phyloP scores from a whole-genome alignment of 1,140 invertebrate species.

The Radopholus similis region DNA sequence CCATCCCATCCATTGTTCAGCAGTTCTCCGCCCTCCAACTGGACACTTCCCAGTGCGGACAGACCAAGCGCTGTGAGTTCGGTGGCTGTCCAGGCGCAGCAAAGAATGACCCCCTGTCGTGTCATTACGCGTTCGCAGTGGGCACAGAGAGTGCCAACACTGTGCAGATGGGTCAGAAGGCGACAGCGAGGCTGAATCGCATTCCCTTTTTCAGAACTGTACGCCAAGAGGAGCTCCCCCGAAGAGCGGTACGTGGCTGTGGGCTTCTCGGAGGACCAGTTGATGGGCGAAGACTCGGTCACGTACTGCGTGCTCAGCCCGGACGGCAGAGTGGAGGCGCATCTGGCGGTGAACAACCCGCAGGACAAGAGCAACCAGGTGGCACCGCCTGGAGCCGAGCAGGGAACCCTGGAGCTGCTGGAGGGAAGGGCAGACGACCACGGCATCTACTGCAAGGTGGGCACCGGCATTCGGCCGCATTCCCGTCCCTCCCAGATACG shows the following conservation, averaged over 20 bases:
- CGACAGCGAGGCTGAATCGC: background rate
- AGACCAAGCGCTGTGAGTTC: conserved; percentile 16
- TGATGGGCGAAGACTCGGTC: conserved; percentile 23
- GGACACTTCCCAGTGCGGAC: conserved; percentile 12
- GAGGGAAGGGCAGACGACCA: conserved; percentile 10
- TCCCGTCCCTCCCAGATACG: background rate
- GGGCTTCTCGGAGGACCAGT: conserved; percentile 17
- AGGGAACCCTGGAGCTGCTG: conserved; percentile 6
- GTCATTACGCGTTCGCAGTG: conserved; percentile 11
- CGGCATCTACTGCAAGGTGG: conserved; percentile 23
- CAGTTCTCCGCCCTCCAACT: background rate
- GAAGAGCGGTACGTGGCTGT: conserved; percentile 23
- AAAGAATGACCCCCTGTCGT: background rate
- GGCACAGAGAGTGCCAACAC: background rate
- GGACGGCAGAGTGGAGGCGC: conserved; percentile 9
- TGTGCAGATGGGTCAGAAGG: background rate
- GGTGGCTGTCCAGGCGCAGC: background rate
- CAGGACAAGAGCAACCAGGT: conserved; percentile 10
- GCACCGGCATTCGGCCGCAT: no score
- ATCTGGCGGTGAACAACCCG: conserved; percentile 18
- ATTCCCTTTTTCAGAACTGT: conserved; percentile 5
- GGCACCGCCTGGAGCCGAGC: background rate
- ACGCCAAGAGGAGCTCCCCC: conserved; percentile 4
- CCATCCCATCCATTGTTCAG: no score
- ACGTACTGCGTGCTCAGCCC: conserved; percentile 13